phyloP scores from a whole-genome alignment of 1,140 invertebrate genomes.

The Colletes latitarsis region DNA sequence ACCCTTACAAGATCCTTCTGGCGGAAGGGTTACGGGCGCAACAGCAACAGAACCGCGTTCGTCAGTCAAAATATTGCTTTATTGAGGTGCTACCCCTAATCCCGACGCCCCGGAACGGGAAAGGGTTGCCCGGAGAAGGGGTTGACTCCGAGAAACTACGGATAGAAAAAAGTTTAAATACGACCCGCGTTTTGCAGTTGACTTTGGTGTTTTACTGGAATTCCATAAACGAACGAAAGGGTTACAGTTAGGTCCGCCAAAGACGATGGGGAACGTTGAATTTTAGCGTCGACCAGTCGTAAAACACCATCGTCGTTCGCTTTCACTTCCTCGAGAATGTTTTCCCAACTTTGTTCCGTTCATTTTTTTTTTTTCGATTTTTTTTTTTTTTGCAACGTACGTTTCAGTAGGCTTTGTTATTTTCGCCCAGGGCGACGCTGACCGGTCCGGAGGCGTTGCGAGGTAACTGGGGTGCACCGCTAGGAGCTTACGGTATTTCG shows the following conservation, averaged over 20 bases:
- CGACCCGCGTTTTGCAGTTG: slow-evolving; percentile 36
- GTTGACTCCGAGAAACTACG: slow-evolving; percentile 58
- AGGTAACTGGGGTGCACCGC: slow-evolving; percentile 17
- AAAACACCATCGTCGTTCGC: slow-evolving; percentile 28
- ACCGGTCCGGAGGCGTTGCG: not conserved
- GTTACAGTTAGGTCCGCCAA: slow-evolving; percentile 55
- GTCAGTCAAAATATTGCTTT: slow-evolving; percentile 77
- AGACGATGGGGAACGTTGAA: not conserved
- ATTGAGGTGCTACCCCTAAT: slow-evolving; percentile 67
- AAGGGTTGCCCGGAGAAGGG: slow-evolving; percentile 68
- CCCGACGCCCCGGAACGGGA: slow-evolving; percentile 47
- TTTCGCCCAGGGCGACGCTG: slow-evolving; percentile 7
- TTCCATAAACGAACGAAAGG: slow-evolving; percentile 53
- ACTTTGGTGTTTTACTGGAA: slow-evolving; percentile 68
- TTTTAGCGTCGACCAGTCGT: slow-evolving; percentile 18
- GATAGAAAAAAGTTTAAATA: slow-evolving; percentile 12
- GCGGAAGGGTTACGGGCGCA: slow-evolving; percentile 56
- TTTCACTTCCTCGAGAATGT: slow-evolving; percentile 43
- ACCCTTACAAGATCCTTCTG: slow-evolving; percentile 62
- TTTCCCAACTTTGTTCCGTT: not conserved
- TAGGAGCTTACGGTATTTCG: slow-evolving; percentile 23
- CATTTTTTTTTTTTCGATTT: not conserved
- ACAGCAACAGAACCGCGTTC: not conserved
- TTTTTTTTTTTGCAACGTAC: slow-evolving; percentile 18
- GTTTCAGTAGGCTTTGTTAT: slow-evolving; percentile 39